Evolutionary conservation across 2,888 invertebrate genomes (phyloP), one percentile per base, ranked within the genome.

Genomic region (Miltochrista miniata): DNA sequence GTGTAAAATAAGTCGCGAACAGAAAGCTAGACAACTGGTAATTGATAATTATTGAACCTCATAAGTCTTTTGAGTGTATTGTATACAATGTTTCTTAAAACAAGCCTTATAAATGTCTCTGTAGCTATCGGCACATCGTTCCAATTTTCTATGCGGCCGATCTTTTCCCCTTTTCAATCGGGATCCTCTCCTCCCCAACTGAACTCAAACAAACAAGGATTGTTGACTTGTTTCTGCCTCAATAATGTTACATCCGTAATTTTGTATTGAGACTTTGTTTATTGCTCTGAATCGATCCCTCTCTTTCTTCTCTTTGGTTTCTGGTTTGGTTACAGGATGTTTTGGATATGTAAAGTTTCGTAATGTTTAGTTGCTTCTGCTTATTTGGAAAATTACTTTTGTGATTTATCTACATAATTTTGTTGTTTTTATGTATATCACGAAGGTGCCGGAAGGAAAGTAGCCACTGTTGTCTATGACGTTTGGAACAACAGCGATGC

Each of bases 131-230:
- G 13, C 14, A 31, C 33, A 33, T 51, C 51, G 50, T 53, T 57
- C 56, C 63, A 63, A 65, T 68, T 69, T 70, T 59, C 61, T 59
- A 60, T 59, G 51, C 58, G 55, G 58, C 65, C 59, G 65, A 55
- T 57, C 65, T 48, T 61, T 58, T 61, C 58, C 60, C 49, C 55
- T 58, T n/a, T 58, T 47, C 46, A 43, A 51, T 42, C 18, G 48
- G 55, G 57, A 65, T 65, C 59, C 53, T 53, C 48, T 37, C 39
- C 61, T 56, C 52, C 47, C 54, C 33, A 48, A 39, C 13, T 57
- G 56, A 57, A 65, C 57, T 68, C 61, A 60, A 70, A 69, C 70
- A 70, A 70, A 69, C 63, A 63, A 45, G 60, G 45, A 69, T 69
- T 67, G 67, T 69, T 69, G 64, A 67, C 68, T 64, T 61, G 43